Evolutionary conservation across 2,888 invertebrate species (phyloP), one percentile per base, ranked within the genome.

Genomic region (Gibbula magus): DNA sequence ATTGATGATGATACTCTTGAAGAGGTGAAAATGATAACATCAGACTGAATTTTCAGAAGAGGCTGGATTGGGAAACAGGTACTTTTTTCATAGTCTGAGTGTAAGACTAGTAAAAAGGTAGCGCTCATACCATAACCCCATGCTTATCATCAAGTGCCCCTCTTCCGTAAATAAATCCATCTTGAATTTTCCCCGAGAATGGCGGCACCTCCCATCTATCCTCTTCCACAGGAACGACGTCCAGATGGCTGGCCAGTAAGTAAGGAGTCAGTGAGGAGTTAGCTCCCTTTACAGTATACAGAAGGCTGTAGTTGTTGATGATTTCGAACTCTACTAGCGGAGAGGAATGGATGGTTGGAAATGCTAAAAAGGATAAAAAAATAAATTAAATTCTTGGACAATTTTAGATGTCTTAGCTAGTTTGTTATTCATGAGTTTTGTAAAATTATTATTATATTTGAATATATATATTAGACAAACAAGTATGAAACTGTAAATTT

Each of bases 141-240:
- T 93, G 91, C 86, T 94, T 94, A 83, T 92, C 93, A 89, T 94
- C 94, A 76, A 94, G 91, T 18, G 94, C 91, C 56, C 94, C 94
- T 81, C 94, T 88, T 16, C 93, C 94, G 88, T 93, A 94, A 53
- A 94, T 92, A 82, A 89, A 93, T n/a, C 90, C 92, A 86, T 93
- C 91, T n/a, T 89, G 87, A 35, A 94, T 90, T n/a, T 91, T 87
- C 4, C 93, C 94, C 73, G 87, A 89, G 86, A 94, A 94, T 13
- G 94, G 94, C 20, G 91, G 91, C 32, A 89, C 89, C 7, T 91
- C 88, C 92, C 92, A 91, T 7, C 84, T 81, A 5, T 85, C 66
- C 85, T 82, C 75, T 8, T 87, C 85, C 8, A 86, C 92, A 32
- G 94, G 94, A 1, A 94, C 94, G 20, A 94, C 94, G 88, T 94